Evolutionary conservation across 2,113 vertebrate species (phyloP).

Genomic region (Leptocoma aspasia): DNA sequence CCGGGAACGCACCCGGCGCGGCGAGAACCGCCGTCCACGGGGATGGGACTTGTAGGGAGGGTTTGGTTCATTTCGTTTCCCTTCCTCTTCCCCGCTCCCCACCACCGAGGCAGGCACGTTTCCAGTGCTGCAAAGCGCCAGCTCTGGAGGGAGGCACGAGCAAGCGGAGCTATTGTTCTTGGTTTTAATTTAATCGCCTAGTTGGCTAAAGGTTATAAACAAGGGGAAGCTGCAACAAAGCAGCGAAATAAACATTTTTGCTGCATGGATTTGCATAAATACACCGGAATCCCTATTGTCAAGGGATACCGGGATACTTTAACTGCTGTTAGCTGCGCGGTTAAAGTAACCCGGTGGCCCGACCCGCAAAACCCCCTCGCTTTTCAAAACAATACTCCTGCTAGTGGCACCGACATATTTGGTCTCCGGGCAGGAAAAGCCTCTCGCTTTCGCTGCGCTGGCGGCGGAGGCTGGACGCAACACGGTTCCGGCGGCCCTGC

Average conservation of each 20-base stretch:
- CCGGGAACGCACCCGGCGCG: background rate
- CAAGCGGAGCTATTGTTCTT: background rate
- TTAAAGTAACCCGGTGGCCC: background rate
- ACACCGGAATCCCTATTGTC: background rate
- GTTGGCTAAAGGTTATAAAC: background rate
- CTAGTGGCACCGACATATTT: background rate
- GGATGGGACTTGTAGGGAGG: background rate
- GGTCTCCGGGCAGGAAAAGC: background rate
- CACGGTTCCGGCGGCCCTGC: background rate
- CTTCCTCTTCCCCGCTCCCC: background rate
- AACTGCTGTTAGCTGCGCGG: too few species aligned
- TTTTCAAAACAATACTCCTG: background rate
- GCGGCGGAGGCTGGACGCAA: background rate
- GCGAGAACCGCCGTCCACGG: too few species aligned
- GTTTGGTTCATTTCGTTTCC: background rate
- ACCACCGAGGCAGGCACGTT: background rate
- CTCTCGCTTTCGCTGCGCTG: background rate
- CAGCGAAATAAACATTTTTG: slow-evolving; percentile 1
- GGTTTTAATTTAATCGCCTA: background rate
- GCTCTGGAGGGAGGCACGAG: background rate
- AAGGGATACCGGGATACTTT: too few species aligned
- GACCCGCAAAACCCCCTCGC: accelerated
- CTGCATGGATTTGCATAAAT: slow-evolving; percentile 45
- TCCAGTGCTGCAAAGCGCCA: background rate
- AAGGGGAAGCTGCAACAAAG: background rate